Conservation (phyloP, 2,888 invertebrate genomes). For the Drosophila atroscutellata region DNA sequence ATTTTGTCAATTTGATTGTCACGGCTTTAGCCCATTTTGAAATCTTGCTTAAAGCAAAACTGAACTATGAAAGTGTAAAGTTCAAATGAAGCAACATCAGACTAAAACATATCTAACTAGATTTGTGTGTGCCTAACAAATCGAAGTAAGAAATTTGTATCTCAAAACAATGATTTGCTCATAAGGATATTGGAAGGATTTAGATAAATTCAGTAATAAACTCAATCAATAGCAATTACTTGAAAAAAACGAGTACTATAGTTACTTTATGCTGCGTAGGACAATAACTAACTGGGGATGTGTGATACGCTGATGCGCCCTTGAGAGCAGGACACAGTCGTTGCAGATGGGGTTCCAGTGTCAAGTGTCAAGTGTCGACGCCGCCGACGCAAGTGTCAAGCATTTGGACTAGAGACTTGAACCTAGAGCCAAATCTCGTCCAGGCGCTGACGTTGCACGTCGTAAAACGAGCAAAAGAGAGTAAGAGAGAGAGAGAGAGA, state of each 20-base stretch:
- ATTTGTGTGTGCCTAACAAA: background rate
- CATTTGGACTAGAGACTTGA: constrained; percentile 56
- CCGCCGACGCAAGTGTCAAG: constrained; percentile 74
- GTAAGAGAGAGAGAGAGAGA: background rate
- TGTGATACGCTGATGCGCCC: constrained; percentile 25
- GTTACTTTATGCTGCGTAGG: background rate
- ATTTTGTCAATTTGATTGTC: constrained; percentile 67
- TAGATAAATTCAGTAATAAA: background rate
- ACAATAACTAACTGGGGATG: background rate
- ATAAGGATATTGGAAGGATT: background rate
- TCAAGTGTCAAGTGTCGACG: constrained; percentile 72
- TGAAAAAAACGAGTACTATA: background rate
- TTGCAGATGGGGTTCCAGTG: constrained; percentile 26
- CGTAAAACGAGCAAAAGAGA: constrained; percentile 15
- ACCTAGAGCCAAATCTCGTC: constrained; percentile 45
- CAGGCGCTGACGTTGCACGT: constrained; percentile 65
- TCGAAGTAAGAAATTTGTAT: background rate
- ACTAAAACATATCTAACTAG: background rate
- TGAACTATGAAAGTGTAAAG: background rate
- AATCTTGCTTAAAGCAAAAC: background rate
- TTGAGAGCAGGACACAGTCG: constrained; percentile 39
- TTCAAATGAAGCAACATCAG: background rate
- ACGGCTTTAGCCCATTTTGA: constrained; percentile 33
- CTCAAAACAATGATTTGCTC: background rate
- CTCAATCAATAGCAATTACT: background rate